Percentiles rank a stretch among this genome's conserved stretches.
phyloP scores from a whole-genome alignment of 2,113 vertebrate genomes.

The Bos indicus region DNA sequence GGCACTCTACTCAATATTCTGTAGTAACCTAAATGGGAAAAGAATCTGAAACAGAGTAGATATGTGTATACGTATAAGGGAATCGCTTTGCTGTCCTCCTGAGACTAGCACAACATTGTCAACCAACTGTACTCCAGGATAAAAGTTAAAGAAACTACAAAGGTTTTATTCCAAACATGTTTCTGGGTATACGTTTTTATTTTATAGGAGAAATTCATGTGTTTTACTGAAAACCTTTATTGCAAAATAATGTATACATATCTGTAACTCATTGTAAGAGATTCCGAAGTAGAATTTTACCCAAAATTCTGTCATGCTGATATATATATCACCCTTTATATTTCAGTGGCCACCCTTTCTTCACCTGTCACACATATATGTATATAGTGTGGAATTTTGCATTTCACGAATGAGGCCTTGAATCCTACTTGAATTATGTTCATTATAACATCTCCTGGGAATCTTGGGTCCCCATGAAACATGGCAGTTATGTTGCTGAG shows the following conservation, averaged over 20 bases:
- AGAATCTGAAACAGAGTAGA: not conserved
- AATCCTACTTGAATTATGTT: rapidly evolving
- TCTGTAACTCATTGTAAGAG: not conserved
- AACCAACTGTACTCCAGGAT: not conserved
- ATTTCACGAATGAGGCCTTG: not conserved
- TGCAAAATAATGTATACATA: not conserved
- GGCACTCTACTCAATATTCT: not conserved
- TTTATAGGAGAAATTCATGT: not conserved
- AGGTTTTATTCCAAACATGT: not conserved
- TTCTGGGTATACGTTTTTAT: not conserved
- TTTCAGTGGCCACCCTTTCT: rapidly evolving
- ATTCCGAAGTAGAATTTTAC: not conserved
- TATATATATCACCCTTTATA: rapidly evolving
- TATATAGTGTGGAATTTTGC: not conserved
- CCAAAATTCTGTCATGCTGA: not conserved
- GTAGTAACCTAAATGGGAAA: not conserved
- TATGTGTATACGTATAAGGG: not conserved
- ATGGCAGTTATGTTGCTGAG: rapidly evolving
- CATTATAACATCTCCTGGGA: not conserved
- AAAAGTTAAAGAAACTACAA: not conserved
- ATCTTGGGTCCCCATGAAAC: not conserved
- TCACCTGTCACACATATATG: rapidly evolving
- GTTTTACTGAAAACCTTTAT: not conserved
- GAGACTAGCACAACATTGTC: not conserved
- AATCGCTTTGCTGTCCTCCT: not conserved